Evolutionary conservation across 2,888 invertebrate species (phyloP), one percentile per base, ranked within the genome.

Genomic region (Ormia ochracea): DNA sequence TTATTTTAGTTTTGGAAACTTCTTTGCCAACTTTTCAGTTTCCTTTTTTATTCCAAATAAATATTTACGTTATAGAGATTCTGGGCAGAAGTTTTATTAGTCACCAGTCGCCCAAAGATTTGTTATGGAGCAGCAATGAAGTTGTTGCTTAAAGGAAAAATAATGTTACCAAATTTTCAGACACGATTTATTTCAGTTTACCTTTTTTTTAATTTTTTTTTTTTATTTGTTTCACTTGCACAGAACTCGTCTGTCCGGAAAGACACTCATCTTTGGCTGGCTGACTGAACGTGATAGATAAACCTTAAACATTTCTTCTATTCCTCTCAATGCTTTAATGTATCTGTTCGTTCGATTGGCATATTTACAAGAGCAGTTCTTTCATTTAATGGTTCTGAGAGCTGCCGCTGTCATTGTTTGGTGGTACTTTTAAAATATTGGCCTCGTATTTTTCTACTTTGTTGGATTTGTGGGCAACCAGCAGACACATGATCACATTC

Each of bases 231-330:
- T 10, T 0, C 7, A 14, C 6, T 17, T 33, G 1, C 14, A 19
- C 14, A 28, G 33, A 31, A n/a, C n/a, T n/a, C n/a, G n/a, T n/a
- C 65, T 66, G 65, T 54, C 70, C 59, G 17, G 41, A 70, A 75
- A 56, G 43, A 23, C 61, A 61, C 41, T 41, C 70, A 61, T 79
- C 65, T 75, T 56, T 59, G 59, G 45, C 54, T 78, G 58, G 54
- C n/a, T 79, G 26, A 14, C n/a, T 75, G 41, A 79, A 79, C 79
- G 79, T 79, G 79, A 70, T 79, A 75, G 28, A 58, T n/a, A n/a
- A n/a, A n/a, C n/a, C 58, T 21, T 52, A 69, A 41, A 41, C 38
- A 7, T 26, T 4, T 45, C 6, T 5, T 28, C 38, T 54, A 26
- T 52, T 17, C 41, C 12, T 52, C 17, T 10, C 38, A 23, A 28